phyloP scores from a whole-genome alignment of 2,113 vertebrate species.

The Podiceps cristatus region DNA sequence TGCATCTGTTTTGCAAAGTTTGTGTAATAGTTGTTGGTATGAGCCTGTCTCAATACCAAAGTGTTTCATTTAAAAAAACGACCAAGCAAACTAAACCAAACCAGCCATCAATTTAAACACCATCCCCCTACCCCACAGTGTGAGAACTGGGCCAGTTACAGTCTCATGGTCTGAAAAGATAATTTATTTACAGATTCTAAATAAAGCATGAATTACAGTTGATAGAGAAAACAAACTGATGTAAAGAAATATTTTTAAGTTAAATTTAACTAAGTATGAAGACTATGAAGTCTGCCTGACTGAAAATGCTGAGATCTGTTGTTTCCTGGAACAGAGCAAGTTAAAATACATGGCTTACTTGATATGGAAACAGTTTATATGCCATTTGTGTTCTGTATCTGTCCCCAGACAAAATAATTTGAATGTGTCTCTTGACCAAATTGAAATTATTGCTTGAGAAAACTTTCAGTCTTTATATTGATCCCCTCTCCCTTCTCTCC shows the following conservation, averaged over 20 bases:
- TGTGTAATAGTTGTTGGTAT: background rate
- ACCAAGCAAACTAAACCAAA: background rate
- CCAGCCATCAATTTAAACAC: background rate
- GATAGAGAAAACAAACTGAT: background rate
- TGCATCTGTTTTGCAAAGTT: background rate
- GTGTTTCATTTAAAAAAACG: background rate
- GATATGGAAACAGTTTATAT: background rate
- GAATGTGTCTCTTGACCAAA: background rate
- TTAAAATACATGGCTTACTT: background rate
- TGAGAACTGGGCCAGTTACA: background rate
- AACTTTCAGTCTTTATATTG: background rate
- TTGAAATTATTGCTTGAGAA: background rate
- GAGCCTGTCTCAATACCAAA: background rate
- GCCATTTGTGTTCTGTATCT: background rate
- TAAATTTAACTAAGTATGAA: background rate
- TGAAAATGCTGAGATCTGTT: background rate
- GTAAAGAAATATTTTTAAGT: background rate
- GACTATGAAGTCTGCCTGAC: background rate
- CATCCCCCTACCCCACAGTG: fast-evolving
- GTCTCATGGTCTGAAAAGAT: background rate
- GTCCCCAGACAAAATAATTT: background rate
- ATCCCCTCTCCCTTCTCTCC: too few relatives aligned
- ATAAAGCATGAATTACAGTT: background rate
- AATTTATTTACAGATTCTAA: background rate
- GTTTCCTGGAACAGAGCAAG: background rate